Percentiles rank a stretch among this genome's conserved stretches.
Conservation (phyloP, 2,113 vertebrate genomes). For the Upupa epops region DNA sequence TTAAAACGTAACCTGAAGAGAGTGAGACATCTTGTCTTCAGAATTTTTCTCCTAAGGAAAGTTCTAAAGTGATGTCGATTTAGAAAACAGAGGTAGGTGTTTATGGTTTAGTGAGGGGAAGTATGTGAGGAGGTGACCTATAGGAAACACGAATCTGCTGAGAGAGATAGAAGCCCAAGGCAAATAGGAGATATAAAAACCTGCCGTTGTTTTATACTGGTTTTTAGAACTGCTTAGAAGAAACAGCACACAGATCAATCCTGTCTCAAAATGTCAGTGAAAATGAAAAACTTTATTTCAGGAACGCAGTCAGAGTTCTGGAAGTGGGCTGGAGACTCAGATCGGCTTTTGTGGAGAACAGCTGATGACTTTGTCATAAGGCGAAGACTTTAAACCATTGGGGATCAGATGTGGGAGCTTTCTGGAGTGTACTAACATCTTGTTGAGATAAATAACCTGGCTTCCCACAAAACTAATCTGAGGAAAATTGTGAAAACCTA, state of each 20-base stretch:
- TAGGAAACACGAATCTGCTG: conserved; percentile 5
- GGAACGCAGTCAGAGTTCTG: background rate
- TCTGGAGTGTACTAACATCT: background rate
- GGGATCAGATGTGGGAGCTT: background rate
- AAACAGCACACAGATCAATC: background rate
- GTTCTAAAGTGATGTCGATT: background rate
- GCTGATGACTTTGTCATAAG: background rate
- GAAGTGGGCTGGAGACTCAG: background rate
- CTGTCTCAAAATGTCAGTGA: background rate
- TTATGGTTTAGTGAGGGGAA: background rate
- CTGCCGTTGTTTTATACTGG: no score
- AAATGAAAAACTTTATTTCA: background rate
- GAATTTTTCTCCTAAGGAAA: background rate
- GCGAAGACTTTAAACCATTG: background rate
- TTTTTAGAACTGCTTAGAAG: background rate
- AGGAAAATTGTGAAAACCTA: background rate
- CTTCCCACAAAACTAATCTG: background rate
- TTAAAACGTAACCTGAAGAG: background rate
- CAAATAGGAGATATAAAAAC: background rate
- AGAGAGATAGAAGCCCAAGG: background rate
- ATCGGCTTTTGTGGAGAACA: background rate
- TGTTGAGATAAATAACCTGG: background rate
- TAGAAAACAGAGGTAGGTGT: background rate
- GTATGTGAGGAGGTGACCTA: conserved; percentile 1
- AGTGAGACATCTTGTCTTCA: background rate